phyloP scores from a whole-genome alignment of 2,888 invertebrate genomes.

The Microplitis deprimator region DNA sequence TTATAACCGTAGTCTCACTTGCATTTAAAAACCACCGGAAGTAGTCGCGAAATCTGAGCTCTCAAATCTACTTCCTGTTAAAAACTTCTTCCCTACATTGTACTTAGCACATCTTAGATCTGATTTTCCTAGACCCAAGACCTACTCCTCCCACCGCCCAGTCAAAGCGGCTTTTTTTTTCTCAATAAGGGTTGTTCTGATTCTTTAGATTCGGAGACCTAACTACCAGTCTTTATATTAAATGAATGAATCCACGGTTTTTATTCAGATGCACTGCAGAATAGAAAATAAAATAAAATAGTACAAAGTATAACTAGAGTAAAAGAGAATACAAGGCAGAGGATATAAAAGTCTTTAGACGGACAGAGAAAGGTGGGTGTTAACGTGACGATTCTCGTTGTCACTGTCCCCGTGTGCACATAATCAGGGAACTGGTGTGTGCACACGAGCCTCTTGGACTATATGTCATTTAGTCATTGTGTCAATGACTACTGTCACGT shows the following conservation, averaged over 20 bases:
- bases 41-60: conserved; percentile 40
- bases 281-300: not conserved
- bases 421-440: conserved; percentile 3
- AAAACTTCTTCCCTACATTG: not conserved
- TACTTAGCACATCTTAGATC: not conserved
- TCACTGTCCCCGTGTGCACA: not conserved
- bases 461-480: conserved; percentile 45
- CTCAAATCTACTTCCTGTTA: conserved; percentile 9
- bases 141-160: conserved; percentile 20
- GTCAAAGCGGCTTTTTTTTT: not conserved
- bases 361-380: conserved; percentile 15
- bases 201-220: not conserved
- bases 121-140: conserved; percentile 7
- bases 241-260: not conserved
- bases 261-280: not conserved
- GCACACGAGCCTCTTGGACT: conserved; percentile 31
- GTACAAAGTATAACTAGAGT: not conserved
- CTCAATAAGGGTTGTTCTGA: conserved; percentile 2
- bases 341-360: not conserved
- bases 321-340: not conserved
- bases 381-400: conserved; percentile 21
- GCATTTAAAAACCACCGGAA: conserved; percentile 21
- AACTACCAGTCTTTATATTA: not conserved
- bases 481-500: conserved; percentile 42
- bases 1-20: not conserved